A percentile compares a stretch with the other conserved stretches of the same genome.
These are phyloP conservation scores for Pomatostomus ruficeps DNA, from an alignment of 2,113 vertebrate species.

Conservation along the genomic window DNA sequence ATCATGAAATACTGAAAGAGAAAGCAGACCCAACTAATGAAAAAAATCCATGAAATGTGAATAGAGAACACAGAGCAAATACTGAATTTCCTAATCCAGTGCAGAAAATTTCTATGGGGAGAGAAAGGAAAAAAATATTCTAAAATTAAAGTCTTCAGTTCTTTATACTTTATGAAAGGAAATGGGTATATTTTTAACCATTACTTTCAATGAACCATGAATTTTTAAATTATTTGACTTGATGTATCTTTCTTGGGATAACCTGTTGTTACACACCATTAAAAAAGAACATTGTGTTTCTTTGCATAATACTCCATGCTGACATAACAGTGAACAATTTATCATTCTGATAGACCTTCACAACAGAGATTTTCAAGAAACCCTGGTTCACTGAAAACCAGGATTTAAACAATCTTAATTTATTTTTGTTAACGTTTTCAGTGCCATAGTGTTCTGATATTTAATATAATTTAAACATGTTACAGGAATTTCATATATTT, in stretches of 20 bases:
- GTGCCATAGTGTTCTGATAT: background rate
- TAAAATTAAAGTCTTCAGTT: background rate
- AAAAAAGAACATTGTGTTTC: background rate
- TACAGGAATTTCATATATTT: background rate
- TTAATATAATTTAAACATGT: background rate
- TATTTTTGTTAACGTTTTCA: background rate
- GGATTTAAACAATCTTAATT: background rate
- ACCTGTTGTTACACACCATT: conserved; percentile 16
- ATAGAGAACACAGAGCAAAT: background rate
- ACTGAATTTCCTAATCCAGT: background rate
- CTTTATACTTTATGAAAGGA: background rate
- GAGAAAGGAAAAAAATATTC: background rate
- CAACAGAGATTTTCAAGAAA: background rate
- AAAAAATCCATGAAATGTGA: background rate
- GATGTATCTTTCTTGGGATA: background rate
- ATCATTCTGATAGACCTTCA: background rate
- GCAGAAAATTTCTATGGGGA: background rate
- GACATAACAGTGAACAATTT: background rate
- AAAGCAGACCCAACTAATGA: background rate
- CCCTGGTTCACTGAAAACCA: background rate
- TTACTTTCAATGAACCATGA: background rate
- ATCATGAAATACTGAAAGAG: background rate
- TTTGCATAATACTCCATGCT: background rate
- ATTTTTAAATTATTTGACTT: background rate
- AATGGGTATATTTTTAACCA: background rate